These are phyloP conservation scores for Diplodus puntazzo DNA, from an alignment of 2,797 vertebrate species.

Conservation along the genomic window DNA sequence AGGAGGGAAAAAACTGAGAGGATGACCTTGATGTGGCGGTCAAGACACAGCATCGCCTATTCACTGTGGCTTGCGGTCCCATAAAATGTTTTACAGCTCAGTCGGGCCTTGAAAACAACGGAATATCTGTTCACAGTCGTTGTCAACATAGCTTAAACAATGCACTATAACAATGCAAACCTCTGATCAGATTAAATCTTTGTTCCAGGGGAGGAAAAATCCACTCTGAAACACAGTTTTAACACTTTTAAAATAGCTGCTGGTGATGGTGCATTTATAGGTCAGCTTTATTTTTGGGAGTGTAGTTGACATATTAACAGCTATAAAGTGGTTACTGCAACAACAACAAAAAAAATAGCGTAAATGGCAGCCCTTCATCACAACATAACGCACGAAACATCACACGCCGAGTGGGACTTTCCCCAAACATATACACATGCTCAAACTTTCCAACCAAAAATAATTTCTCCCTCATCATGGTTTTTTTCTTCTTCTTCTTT, in stretches of 20 bases:
- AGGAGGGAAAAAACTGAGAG: constrained; percentile 35
- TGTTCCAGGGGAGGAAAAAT: constrained; percentile 54
- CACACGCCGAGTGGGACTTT: constrained; percentile 6
- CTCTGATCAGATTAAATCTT: constrained; percentile 53
- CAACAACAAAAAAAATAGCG: neutral
- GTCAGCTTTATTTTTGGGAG: constrained; percentile 39
- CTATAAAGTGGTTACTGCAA: constrained; percentile 38
- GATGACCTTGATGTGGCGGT: constrained; percentile 75
- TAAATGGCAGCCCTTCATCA: constrained; percentile 29
- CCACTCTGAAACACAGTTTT: constrained; percentile 28
- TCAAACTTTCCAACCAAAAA: neutral
- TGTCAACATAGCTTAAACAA: constrained; percentile 56
- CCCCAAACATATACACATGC: constrained; percentile 2
- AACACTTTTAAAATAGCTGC: constrained; percentile 48
- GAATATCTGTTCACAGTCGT: constrained; percentile 57
- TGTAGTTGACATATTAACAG: constrained; percentile 44
- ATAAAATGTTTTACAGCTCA: constrained; percentile 71
- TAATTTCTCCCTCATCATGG: neutral
- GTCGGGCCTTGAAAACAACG: constrained; percentile 63
- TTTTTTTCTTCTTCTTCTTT: neutral
- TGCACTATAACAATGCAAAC: constrained; percentile 54
- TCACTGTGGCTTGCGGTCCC: constrained; percentile 58
- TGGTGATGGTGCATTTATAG: constrained; percentile 31
- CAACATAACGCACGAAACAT: constrained; percentile 39
- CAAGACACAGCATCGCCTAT: constrained; percentile 56